Evolutionary conservation across 2,888 invertebrate genomes (phyloP).

Genomic region (Dynastes maya): DNA sequence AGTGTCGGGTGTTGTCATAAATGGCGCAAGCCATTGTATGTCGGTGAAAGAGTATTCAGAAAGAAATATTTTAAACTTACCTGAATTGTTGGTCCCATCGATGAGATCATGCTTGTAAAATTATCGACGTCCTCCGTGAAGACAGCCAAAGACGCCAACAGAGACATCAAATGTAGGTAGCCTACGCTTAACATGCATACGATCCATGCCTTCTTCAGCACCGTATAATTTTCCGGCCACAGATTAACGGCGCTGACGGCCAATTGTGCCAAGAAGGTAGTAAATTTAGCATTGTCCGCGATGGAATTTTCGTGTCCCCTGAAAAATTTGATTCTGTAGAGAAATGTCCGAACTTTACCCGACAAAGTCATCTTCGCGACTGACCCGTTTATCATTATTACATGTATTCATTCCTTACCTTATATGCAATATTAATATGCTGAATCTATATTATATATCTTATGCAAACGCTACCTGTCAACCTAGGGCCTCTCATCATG

Average conservation of each 20-base stretch:
- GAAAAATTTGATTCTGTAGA: neutral
- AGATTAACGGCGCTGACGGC: slow-evolving; percentile 29
- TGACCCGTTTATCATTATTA: neutral
- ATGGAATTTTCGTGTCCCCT: neutral
- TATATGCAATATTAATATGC: slow-evolving; percentile 3
- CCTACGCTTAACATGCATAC: slow-evolving; percentile 10
- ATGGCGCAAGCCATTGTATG: too few relatives aligned
- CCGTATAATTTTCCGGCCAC: slow-evolving; percentile 26
- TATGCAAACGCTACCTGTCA: too few relatives aligned
- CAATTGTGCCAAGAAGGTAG: neutral
- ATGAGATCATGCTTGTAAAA: slow-evolving; percentile 25
- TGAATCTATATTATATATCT: neutral
- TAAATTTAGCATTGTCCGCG: neutral
- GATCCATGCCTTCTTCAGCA: neutral
- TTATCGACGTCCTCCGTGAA: slow-evolving; percentile 5
- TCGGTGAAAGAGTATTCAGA: too few relatives aligned
- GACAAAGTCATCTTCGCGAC: neutral
- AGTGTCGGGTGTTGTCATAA: too few relatives aligned
- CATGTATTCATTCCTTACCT: neutral
- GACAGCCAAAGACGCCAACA: slow-evolving; percentile 8
- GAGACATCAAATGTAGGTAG: slow-evolving; percentile 5
- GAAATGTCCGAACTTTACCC: neutral
- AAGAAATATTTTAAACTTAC: neutral
- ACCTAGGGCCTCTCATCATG: too few relatives aligned
- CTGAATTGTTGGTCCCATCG: slow-evolving; percentile 38